Base-by-base conservation (phyloP, 2,888 invertebrate species). In the Clusia tigrina region DNA sequence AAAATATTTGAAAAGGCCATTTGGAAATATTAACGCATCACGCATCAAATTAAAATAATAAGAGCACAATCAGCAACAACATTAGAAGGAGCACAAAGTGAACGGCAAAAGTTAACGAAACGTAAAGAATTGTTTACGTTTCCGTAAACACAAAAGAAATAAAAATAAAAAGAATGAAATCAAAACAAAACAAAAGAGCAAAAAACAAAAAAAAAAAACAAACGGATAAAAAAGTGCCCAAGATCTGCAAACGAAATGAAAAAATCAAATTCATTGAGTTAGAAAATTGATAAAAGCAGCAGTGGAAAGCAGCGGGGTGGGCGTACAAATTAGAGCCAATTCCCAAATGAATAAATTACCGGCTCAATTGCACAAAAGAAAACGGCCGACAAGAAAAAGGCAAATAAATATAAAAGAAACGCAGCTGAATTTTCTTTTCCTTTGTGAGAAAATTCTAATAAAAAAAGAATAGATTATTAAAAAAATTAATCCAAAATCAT, bases 261-360 rank as follows among this genome's bases (percentile, higher is more conserved):
- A 32, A 42, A 42, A n/a, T 17, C 5, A 20, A 42, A 48, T 18
- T 48, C 48, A 48, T 20, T 48, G 48, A 18, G 15, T 48, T 48
- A 22, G 48, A 48, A 48, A 48, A 48, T 48, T 48, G 48, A 48
- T 48, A 48, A 48, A 48, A 15, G 48, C n/a, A 18, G 3, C 3
- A 48, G 22, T 22, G 22, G 22, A 20, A 48, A 48, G 15, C 18
- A 20, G 22, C 18, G 22, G 32, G 6, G 42, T 42, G 10, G 3
- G 42, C 10, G n/a, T 3, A 42, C 10, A 42, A 42, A 42, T 42
- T 6, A 42, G 42, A 42, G 9, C 15, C 10, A 42, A 42, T 42
- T 42, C 42, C n/a, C 42, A 15, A 42, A 42, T 42, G 42, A 42
- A 42, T 42, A 42, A 42, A 42, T 6, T 15, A 17, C 9, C 15